A percentile compares a stretch with the other conserved stretches of the same genome.
Evolutionary conservation across 2,888 invertebrate genomes (phyloP).

Genomic region (Cyaniris semiargus): DNA sequence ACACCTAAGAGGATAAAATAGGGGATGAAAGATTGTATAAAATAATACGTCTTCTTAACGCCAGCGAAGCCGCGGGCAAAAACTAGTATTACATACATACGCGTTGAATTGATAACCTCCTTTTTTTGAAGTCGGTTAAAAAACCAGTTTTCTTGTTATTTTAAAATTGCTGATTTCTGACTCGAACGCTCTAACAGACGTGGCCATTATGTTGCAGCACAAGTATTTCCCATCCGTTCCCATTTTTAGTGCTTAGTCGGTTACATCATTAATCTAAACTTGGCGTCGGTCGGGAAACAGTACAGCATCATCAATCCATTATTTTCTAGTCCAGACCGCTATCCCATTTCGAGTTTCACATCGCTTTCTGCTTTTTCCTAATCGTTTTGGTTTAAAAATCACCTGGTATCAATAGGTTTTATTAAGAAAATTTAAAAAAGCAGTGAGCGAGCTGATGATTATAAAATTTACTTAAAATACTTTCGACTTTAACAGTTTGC

Average conservation of each 20-base stretch:
- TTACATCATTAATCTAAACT: constrained; percentile 21
- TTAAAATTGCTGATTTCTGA: neutral
- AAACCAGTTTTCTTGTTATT: neutral
- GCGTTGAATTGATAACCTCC: no score
- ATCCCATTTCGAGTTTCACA: constrained; percentile 4
- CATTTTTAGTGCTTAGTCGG: constrained; percentile 16
- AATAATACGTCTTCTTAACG: no score
- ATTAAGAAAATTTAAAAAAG: neutral
- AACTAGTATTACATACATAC: no score
- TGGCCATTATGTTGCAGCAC: constrained; percentile 6
- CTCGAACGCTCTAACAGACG: neutral
- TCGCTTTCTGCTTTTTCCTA: neutral
- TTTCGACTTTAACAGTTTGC: no score
- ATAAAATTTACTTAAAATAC: no score
- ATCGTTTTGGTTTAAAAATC: neutral
- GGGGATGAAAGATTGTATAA: no score
- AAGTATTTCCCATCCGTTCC: neutral
- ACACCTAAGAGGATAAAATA: no score
- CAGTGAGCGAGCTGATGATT: no score
- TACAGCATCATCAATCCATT: constrained; percentile 22
- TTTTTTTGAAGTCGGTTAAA: no score
- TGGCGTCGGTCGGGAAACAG: constrained; percentile 14
- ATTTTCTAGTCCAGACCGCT: constrained; percentile 7
- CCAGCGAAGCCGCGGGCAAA: no score
- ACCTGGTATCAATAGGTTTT: neutral